These are phyloP conservation scores for Dysidea cf. avara DNA, from an alignment of 37 sponge, comb jelly and placozoan species.

Conservation along the genomic window DNA sequence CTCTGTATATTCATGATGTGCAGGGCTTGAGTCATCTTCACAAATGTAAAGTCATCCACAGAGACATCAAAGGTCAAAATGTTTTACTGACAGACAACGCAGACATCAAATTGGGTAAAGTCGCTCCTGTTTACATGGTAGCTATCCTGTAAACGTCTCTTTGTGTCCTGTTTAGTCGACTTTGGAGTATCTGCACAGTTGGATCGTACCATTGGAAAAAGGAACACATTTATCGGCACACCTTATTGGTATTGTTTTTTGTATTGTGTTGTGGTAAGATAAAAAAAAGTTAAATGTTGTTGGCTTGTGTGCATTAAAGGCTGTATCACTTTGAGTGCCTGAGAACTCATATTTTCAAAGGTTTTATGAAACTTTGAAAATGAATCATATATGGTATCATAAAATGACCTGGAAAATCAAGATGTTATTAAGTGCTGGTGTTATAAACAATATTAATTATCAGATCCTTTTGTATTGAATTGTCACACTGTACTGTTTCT, in stretches of 20 bases:
- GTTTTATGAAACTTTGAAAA: too few species aligned
- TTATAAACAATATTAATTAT: too few species aligned
- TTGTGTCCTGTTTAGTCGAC: slow-evolving; percentile 68
- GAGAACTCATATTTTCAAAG: too few species aligned
- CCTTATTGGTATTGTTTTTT: slow-evolving; percentile 76
- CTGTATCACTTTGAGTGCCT: too few species aligned
- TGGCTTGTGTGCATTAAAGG: too few species aligned
- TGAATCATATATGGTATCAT: too few species aligned
- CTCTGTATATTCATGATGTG: not conserved
- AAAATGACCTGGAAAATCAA: too few species aligned
- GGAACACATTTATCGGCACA: slow-evolving; percentile 99
- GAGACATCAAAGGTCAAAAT: slow-evolving; percentile 98
- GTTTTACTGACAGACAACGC: slow-evolving; percentile 97
- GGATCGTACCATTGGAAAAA: slow-evolving; percentile 93
- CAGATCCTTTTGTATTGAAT: too few species aligned
- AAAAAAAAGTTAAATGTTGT: too few species aligned
- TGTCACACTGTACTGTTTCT: too few species aligned
- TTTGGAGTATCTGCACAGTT: slow-evolving; percentile 98
- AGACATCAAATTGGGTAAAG: slow-evolving; percentile 91
- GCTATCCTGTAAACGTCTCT: not conserved
- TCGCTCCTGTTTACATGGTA: not conserved
- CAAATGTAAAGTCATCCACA: slow-evolving; percentile 94
- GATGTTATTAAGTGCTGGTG: too few species aligned
- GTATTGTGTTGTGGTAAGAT: not conserved
- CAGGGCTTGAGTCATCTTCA: slow-evolving; percentile 94